Base-by-base conservation (phyloP, 2,888 invertebrate species). In the Microdon myrmicae region DNA sequence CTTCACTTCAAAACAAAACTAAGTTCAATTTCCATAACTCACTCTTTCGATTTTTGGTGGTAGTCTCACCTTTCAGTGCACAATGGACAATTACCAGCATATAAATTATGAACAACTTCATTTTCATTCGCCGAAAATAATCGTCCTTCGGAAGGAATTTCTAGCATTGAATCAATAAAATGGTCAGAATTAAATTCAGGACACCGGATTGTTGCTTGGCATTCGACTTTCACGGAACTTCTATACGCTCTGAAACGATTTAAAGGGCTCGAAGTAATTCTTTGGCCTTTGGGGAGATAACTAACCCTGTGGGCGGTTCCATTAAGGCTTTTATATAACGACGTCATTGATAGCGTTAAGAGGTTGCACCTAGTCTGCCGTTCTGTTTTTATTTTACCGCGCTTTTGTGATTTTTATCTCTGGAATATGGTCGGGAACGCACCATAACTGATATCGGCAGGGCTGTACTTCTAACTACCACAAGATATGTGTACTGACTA, bases 261-360 rank as follows among this genome's bases (percentile, higher is more conserved):
- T 29, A 20, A 9, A 34, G 23, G 16, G 26, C 47, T 22, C 56
- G 49, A 64, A 47, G 45, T 41, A 14, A 51, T 31, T 49, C 19
- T 41, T 31, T 37, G 41, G 61, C 39, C 23, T 49, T 31, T 13
- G 22, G 29, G 17, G 56, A 56, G 45, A 49, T 45, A 56, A 64
- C 56, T 64, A 44, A 39, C 49, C 47, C 39, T 22, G 41, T 35
- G 35, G 49, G 41, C 45, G 49, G 39, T 35, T 28, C 43, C 38
- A 19, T 38, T 45, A 44, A 45, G 26, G 56, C 56, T 45, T 64
- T 64, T 64, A 64, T 64, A 64, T 56, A 26, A 41, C 45, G 23
- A 6, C 35, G 25, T 12, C 13, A 31, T 31, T 45, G 61, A 56
- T 41, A 61, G 29, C 22, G 35, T 13, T 29, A 45, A 28, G 29